Base-by-base conservation (phyloP, 2,113 vertebrate genomes). In the Pteruthius melanotis region DNA sequence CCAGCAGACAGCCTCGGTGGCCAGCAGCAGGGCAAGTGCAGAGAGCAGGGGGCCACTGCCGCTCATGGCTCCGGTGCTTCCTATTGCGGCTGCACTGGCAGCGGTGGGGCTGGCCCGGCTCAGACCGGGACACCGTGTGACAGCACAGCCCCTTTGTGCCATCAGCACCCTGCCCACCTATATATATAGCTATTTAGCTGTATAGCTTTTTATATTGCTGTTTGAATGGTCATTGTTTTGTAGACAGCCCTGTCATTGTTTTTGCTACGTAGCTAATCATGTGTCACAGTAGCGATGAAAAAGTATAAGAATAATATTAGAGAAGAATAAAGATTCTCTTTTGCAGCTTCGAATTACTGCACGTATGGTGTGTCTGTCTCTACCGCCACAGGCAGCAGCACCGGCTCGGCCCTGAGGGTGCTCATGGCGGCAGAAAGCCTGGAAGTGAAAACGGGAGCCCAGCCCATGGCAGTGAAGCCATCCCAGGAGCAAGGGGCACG, bases 11-110 rank as follows among this genome's bases (percentile, higher is more conserved):
- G 54, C 42, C 54, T 30, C 6, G 7, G 54, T 19, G 56, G 56
- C 56, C 72, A 49, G 44, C 74, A 61, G n/a, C 44, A 49, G 56
- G 74, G 21, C 42, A 10, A 28, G 27, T 21, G 35, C 69, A 71
- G 37, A 6, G 37, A 54, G 37, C 50, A 33, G 69, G 27, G 15
- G 28, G 42, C 26, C 44, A 20, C 15, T 4, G 2, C 19, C 4
- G 2, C 56, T 19, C 27, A 26, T 2, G n/a, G 37, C 56, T 26
- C 9, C 2, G n/a, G n/a, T 27, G 6, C 1, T 3, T 6, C 54
- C 52, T 52, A 12, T 10, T 2, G 2, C 28, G 7, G 13, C 68
- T 31, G 49, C 37, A 18, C 50, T 11, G 28, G 30, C 1, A 0
- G 37, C 37, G 18, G 12, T 9, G 7, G 50, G 30, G 24, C 65